Conservation (phyloP, 2,797 vertebrate species). For the Tragopan temminckii region DNA sequence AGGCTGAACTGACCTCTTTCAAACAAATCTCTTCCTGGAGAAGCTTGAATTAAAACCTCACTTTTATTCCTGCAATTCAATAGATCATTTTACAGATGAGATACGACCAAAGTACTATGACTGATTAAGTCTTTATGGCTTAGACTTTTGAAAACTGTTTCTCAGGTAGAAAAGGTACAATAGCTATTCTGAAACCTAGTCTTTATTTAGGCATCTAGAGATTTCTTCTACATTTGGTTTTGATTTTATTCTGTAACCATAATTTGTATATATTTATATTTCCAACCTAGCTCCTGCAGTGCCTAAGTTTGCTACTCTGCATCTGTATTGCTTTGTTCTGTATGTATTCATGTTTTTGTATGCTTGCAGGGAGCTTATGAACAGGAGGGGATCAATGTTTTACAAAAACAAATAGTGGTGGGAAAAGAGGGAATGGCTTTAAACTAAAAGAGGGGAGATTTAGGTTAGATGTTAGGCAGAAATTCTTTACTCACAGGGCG, state of each 20-base stretch:
- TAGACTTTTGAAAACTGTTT: slow-evolving; percentile 6
- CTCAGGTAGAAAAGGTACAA: not conserved
- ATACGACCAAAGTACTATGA: not conserved
- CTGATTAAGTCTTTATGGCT: not conserved
- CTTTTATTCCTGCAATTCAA: slow-evolving; percentile 5
- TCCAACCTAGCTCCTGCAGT: not conserved
- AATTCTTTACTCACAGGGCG: no score
- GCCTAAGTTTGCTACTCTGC: not conserved
- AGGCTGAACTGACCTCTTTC: slow-evolving; percentile 48
- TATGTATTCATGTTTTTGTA: not conserved
- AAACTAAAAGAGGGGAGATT: no score
- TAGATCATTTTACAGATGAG: not conserved
- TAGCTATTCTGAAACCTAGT: not conserved
- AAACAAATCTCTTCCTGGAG: slow-evolving; percentile 34
- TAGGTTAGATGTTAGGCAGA: no score
- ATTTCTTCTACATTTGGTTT: not conserved
- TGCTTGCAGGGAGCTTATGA: no score
- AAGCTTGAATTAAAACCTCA: slow-evolving; percentile 28
- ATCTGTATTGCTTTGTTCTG: not conserved
- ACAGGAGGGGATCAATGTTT: no score
- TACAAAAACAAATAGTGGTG: no score
- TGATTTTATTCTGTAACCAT: not conserved
- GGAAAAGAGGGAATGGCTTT: no score
- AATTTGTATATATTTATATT: not conserved
- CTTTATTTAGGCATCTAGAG: not conserved